These are phyloP conservation scores for Campylomormyrus numenius DNA, from an alignment of 2,113 vertebrate genomes.

Conservation along the genomic window DNA sequence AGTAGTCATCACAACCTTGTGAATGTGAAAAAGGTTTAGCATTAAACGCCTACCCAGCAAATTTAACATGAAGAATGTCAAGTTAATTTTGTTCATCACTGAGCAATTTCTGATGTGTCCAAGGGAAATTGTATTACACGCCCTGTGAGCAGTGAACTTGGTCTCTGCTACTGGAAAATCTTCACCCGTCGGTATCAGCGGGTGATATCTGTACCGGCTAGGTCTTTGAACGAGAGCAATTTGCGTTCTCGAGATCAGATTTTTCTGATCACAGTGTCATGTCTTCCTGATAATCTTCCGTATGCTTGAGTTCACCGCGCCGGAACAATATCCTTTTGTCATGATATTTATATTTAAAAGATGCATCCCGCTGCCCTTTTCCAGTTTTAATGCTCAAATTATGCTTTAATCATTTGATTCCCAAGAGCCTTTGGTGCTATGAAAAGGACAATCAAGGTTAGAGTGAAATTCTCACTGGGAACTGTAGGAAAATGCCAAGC, in stretches of 20 bases:
- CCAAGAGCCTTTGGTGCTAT: neutral
- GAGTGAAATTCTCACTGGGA: neutral
- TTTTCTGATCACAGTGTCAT: neutral
- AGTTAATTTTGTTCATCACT: conserved; percentile 5
- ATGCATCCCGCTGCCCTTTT: neutral
- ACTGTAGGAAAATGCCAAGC: neutral
- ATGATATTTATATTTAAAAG: neutral
- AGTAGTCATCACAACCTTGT: neutral
- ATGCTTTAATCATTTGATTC: neutral
- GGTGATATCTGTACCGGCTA: neutral
- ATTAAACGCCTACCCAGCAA: neutral
- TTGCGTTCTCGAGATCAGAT: neutral
- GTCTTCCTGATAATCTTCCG: neutral
- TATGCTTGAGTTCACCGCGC: neutral
- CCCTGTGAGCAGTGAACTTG: neutral
- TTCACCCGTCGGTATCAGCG: neutral
- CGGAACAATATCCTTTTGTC: neutral
- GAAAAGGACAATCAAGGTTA: neutral
- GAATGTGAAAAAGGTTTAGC: neutral
- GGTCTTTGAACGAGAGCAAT: neutral
- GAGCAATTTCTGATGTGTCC: neutral
- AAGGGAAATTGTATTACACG: conserved; percentile 1
- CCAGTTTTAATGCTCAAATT: neutral
- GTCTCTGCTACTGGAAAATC: neutral
- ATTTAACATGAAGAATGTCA: neutral